Evolutionary conservation across 2,797 vertebrate species (phyloP), one percentile per base, ranked within the genome.

Genomic region (Sebastes matsubarae): DNA sequence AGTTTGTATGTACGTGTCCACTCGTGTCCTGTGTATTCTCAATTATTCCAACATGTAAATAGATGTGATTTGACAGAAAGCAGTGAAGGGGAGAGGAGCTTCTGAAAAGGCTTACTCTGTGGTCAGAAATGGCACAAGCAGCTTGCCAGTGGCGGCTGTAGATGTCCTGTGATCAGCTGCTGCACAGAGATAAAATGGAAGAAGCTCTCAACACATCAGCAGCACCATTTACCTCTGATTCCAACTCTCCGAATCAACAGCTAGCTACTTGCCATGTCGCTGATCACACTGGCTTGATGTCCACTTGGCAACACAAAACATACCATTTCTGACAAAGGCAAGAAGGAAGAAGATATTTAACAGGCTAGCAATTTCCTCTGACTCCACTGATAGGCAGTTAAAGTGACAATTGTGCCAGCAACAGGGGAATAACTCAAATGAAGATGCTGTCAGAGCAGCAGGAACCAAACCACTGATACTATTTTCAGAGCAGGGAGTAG

Each of bases 111-210:
- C 6, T 25, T 18, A 29, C 16, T 52, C 14, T 52, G 20, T 50
- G 38, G n/a, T 72, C 20, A 12, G 18, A 32, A 16, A 46, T 24
- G n/a, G 25, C 52, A 66, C 60, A 38, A 57, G 3, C 16, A 30
- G 16, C 66, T 42, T 50, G 54, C 6, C 22, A 52, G 22, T 34
- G 4, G 22, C 4, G 2, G 38, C 59, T 77, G 12, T 22, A 11
- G 25, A 42, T 69, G 69, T 14, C 3, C 25, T 32, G 68, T 72
- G 60, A 65, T 72, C 68, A 25, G n/a, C 61, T 72, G 77, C 77
- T 34, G 36, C 60, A n/a, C 4, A 11, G 20, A 66, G n/a, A 59
- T 34, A 25, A 58, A 65, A 58, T 11, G 52, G 66, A 36, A 12
- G 24, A 32, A 12, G 59, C 25, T 3, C 6, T 22, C 25, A 54